phyloP scores from a whole-genome alignment of 2,113 vertebrate species.

The Hydrochoerus hydrochaeris region DNA sequence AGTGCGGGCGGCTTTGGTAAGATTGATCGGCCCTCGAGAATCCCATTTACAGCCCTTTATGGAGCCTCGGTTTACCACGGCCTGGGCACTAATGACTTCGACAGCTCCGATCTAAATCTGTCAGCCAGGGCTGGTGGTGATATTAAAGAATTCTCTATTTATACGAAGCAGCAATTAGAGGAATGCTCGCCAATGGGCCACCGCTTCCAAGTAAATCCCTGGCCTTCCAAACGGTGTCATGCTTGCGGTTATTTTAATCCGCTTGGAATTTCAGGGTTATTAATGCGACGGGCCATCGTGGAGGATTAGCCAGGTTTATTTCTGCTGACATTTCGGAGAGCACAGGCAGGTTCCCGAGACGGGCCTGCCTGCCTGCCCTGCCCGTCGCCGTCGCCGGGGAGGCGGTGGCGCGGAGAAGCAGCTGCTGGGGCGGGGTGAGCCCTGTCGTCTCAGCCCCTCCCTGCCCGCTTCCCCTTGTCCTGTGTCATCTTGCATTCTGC shows the following conservation, averaged over 20 bases:
- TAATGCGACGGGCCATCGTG: conserved; percentile 83
- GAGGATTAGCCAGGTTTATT: conserved; percentile 85
- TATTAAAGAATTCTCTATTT: conserved; percentile 85
- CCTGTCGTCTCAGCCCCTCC: not conserved
- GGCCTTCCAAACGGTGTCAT: conserved; percentile 84
- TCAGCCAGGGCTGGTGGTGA: conserved; percentile 80
- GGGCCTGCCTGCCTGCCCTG: rapidly evolving
- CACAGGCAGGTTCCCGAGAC: conserved; percentile 50
- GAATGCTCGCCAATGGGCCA: conserved; percentile 86
- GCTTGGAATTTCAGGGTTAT: conserved; percentile 84
- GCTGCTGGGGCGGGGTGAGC: not conserved
- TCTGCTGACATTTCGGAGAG: conserved; percentile 81
- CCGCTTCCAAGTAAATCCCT: conserved; percentile 85
- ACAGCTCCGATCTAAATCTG: conserved; percentile 86
- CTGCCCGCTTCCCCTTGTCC: rapidly evolving
- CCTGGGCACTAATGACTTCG: conserved; percentile 86
- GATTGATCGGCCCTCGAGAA: conserved; percentile 85
- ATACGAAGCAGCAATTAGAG: conserved; percentile 87
- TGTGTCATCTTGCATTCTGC: not conserved
- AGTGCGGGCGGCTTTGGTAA: conserved; percentile 85
- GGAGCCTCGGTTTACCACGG: conserved; percentile 79
- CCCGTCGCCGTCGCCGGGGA: not conserved
- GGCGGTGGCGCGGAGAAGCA: not conserved
- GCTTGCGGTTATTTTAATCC: conserved; percentile 84
- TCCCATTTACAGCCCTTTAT: conserved; percentile 78